phyloP scores from a whole-genome alignment of 35 echinoderm and acorn worm species.

The Anneissia japonica region DNA sequence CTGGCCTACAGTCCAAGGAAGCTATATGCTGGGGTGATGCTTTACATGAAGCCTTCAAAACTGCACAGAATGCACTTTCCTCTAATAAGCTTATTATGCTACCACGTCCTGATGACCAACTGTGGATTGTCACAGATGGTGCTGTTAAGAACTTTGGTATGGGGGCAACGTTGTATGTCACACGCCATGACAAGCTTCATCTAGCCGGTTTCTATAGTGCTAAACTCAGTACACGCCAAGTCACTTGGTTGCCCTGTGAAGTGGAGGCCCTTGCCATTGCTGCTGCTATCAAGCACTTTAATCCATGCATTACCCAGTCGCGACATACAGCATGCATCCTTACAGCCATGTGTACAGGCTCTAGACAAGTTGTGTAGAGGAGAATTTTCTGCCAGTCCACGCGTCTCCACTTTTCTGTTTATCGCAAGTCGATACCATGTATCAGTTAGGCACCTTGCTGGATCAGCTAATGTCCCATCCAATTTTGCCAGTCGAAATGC shows the following conservation, averaged over 20 bases:
- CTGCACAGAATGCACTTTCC: no score
- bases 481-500: constrained; percentile 62
- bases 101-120: constrained; percentile 17
- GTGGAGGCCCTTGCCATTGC: constrained; percentile 39
- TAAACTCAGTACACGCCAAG: constrained; percentile 27
- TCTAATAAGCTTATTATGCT: constrained; percentile 8
- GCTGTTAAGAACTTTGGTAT: constrained; percentile 5
- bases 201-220: constrained; percentile 33
- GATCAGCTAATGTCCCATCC: constrained; percentile 50
- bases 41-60: no score
- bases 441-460: constrained; percentile 57
- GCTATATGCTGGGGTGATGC: no score
- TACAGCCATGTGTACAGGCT: constrained; percentile 50
- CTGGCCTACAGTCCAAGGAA: neutral
- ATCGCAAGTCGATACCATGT: constrained; percentile 52
- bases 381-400: constrained; percentile 54
- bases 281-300: constrained; percentile 39
- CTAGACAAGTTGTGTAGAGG: constrained; percentile 33
- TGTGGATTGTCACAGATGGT: constrained; percentile 55
- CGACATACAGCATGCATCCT: constrained; percentile 31
- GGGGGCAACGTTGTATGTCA: constrained; percentile 39
- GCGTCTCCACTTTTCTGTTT: constrained; percentile 53
- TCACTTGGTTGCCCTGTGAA: constrained; percentile 37
- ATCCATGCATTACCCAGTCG: constrained; percentile 44
- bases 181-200: constrained; percentile 8